Evolutionary conservation across 2,888 invertebrate genomes (phyloP).

Genomic region (Cataglyphis rosenhaueri): DNA sequence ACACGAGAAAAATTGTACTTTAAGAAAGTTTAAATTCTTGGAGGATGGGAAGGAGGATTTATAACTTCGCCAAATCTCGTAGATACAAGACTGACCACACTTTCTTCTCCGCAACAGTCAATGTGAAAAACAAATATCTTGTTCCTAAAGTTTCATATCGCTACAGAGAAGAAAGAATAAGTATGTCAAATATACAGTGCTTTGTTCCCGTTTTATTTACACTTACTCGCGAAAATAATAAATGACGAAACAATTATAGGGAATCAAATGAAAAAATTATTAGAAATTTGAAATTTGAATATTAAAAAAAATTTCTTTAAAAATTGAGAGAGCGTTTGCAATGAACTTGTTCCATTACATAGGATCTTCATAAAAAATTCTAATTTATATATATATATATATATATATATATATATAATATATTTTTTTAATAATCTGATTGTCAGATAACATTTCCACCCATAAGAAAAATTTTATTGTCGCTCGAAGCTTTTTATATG

Average conservation of each 20-base stretch:
- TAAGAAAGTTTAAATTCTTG: neutral
- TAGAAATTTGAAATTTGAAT: neutral
- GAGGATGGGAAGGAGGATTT: neutral
- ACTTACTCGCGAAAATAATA: neutral
- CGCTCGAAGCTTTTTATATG: neutral
- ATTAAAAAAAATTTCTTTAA: too few species aligned
- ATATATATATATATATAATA: neutral
- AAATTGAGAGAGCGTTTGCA: neutral
- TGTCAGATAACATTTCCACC: neutral
- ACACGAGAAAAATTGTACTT: constrained; percentile 17
- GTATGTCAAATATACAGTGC: neutral
- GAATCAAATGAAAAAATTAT: neutral
- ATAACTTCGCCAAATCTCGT: neutral
- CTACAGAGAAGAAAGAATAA: neutral
- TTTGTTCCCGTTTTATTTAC: neutral
- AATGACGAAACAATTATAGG: neutral
- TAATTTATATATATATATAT: too few species aligned
- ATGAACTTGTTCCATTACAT: neutral
- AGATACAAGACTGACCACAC: neutral
- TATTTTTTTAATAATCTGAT: neutral
- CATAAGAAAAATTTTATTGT: neutral
- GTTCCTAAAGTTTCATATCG: constrained; percentile 1
- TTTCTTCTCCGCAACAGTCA: neutral
- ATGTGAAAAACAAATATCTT: constrained; percentile 20
- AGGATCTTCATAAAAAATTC: too few species aligned